phyloP scores from a whole-genome alignment of 2,888 invertebrate genomes.

The Spodoptera littoralis region DNA sequence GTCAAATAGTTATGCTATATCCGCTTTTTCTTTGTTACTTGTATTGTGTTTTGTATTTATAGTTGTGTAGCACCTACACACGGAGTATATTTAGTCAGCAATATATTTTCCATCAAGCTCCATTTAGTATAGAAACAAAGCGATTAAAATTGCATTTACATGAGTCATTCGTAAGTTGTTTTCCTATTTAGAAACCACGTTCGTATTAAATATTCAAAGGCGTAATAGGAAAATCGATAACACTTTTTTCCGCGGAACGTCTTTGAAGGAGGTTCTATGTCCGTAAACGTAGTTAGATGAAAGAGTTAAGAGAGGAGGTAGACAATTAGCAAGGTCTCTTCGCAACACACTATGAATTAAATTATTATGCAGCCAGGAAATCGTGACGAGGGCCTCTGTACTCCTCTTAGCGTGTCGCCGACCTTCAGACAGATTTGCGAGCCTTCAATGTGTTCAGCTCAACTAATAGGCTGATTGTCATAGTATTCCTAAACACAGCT shows the following conservation, averaged over 20 bases:
- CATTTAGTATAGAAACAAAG: no score
- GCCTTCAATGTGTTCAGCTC: conserved; percentile 45
- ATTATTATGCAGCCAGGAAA: conserved; percentile 75
- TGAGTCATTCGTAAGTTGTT: conserved; percentile 23
- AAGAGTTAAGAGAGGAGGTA: conserved; percentile 45
- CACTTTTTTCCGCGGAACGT: conserved; percentile 4
- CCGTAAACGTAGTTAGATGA: conserved; percentile 5
- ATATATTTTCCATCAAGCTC: no score
- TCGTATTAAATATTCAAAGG: conserved; percentile 41
- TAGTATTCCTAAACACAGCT: conserved; percentile 33
- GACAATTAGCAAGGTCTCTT: conserved; percentile 70
- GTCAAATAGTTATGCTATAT: conserved; percentile 8
- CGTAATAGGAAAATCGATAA: conserved; percentile 39
- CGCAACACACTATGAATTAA: conserved; percentile 73
- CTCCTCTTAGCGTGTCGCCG: conserved; percentile 57
- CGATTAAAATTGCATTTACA: conserved; percentile 15
- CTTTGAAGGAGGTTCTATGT: conserved; percentile 5
- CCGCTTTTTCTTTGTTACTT: conserved; percentile 3
- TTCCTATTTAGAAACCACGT: conserved; percentile 11
- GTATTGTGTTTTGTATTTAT: no score
- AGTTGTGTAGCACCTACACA: no score
- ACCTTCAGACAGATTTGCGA: conserved; percentile 51
- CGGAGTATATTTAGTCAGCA: no score
- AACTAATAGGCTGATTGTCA: conserved; percentile 34
- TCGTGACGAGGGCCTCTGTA: conserved; percentile 71